Evolutionary conservation across 2,888 invertebrate species (phyloP).

Genomic region (Dolichomitus sp.): DNA sequence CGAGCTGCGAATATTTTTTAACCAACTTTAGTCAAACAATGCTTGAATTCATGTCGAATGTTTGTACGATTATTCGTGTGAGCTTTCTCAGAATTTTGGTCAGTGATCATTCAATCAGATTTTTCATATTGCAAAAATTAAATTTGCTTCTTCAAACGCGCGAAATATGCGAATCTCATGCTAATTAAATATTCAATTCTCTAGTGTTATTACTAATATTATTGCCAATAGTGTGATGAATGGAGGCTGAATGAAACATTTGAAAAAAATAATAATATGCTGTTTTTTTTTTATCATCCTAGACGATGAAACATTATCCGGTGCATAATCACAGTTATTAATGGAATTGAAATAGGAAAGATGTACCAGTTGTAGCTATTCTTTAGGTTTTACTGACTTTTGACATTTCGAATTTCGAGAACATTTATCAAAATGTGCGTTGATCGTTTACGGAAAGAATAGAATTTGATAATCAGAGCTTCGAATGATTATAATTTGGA

Average conservation of each 20-base stretch:
- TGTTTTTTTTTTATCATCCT: not conserved
- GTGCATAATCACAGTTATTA: not conserved
- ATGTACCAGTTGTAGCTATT: too few relatives aligned
- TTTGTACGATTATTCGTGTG: constrained; percentile 51
- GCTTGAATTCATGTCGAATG: not conserved
- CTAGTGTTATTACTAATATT: constrained; percentile 52
- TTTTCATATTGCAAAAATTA: constrained; percentile 1
- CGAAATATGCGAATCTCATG: constrained; percentile 47
- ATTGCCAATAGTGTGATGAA: constrained; percentile 25
- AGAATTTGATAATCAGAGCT: too few relatives aligned
- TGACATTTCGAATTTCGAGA: too few relatives aligned
- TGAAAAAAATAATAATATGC: constrained; percentile 13
- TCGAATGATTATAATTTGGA: too few relatives aligned
- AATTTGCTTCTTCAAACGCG: constrained; percentile 24
- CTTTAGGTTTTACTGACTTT: too few relatives aligned
- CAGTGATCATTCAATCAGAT: constrained; percentile 34
- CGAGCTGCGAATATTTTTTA: constrained; percentile 71
- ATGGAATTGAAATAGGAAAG: too few relatives aligned
- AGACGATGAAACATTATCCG: not conserved
- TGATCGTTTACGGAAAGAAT: too few relatives aligned
- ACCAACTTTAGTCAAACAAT: not conserved
- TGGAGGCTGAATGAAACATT: constrained; percentile 11
- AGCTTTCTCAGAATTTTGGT: constrained; percentile 47
- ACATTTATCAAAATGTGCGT: too few relatives aligned
- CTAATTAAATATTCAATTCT: constrained; percentile 31